Conservation (phyloP, 2,113 vertebrate genomes). For the Phaethon lepturus region DNA sequence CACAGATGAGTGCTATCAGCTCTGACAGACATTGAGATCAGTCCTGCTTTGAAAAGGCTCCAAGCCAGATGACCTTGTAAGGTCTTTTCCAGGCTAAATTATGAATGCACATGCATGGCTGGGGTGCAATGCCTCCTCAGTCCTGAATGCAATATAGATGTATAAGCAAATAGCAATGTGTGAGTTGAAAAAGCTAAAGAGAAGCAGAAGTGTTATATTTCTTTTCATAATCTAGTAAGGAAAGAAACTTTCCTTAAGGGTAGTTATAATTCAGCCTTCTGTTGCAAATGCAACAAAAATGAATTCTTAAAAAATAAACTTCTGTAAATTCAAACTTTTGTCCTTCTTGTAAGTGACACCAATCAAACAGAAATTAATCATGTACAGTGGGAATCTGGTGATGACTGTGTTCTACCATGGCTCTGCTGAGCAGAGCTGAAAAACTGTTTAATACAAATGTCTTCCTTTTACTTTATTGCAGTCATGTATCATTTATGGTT, state of each 20-base stretch:
- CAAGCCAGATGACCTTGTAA: slow-evolving; percentile 24
- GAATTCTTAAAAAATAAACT: neutral
- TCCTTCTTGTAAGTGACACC: neutral
- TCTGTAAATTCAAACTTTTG: neutral
- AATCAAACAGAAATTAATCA: neutral
- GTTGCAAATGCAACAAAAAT: neutral
- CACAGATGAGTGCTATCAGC: neutral
- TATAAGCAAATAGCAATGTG: neutral
- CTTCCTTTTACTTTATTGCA: neutral
- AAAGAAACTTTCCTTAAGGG: neutral
- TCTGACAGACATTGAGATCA: neutral
- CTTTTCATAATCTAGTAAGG: neutral
- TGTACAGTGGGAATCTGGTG: neutral
- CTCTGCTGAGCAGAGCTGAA: neutral
- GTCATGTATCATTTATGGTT: neutral
- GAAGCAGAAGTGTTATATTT: neutral
- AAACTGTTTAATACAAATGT: neutral
- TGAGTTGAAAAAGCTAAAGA: neutral
- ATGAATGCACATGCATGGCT: neutral
- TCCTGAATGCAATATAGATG: neutral
- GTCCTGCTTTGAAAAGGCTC: slow-evolving; percentile 7
- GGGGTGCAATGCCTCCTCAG: neutral
- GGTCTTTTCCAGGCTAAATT: slow-evolving; percentile 33
- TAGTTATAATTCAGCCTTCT: neutral
- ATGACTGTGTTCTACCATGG: fast-evolving